Percentiles rank a stretch among this genome's conserved stretches.
Evolutionary conservation across 1,140 invertebrate genomes (phyloP).

Genomic region (Bathynomus jamesi): DNA sequence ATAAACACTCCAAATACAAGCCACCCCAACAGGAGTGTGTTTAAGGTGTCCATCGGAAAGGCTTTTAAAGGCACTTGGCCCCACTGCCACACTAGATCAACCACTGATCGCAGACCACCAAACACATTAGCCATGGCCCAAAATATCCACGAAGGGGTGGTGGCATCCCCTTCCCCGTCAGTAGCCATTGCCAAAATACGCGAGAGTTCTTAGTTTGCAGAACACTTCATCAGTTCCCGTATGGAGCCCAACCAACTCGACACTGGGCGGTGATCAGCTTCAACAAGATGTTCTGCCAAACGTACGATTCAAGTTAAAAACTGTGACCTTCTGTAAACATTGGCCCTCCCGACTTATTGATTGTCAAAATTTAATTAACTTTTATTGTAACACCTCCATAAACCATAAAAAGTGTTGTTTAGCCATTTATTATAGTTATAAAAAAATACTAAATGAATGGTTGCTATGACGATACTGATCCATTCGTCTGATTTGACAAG

Average conservation of each 20-base stretch:
- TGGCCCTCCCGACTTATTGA: too few relatives aligned
- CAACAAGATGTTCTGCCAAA: background rate
- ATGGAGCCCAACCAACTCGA: too few relatives aligned
- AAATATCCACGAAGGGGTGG: background rate
- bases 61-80: background rate
- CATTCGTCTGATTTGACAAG: too few relatives aligned
- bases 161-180: background rate
- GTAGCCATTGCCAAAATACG: background rate
- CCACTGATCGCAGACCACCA: background rate
- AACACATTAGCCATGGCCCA: background rate
- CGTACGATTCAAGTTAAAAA: background rate
- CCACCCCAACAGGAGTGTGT: slow-evolving; percentile 28
- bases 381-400: too few relatives aligned
- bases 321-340: background rate
- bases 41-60: slow-evolving; percentile 24
- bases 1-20: slow-evolving; percentile 21
- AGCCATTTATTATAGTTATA: too few relatives aligned
- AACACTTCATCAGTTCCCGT: too few relatives aligned
- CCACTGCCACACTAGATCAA: background rate
- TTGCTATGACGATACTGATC: too few relatives aligned
- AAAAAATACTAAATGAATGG: too few relatives aligned
- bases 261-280: background rate
- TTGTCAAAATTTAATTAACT: too few relatives aligned
- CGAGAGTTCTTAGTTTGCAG: background rate
- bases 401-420: too few relatives aligned